These are phyloP conservation scores for Microtus obscurus DNA, from an alignment of 2,797 vertebrate genomes.

Conservation along the genomic window DNA sequence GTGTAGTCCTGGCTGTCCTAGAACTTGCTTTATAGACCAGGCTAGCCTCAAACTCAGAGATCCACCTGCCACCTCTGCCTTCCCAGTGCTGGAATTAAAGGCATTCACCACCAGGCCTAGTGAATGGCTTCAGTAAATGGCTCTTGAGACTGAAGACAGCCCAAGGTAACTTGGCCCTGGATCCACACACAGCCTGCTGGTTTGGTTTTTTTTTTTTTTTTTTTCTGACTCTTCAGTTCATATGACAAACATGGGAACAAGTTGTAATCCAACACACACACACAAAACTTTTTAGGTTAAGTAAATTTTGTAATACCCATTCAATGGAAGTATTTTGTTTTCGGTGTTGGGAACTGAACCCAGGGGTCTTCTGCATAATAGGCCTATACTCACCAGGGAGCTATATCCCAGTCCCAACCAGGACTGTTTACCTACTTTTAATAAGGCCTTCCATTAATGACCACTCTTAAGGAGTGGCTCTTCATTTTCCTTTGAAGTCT, in stretches of 20 bases:
- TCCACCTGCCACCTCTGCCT: too few relatives aligned
- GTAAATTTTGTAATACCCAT: not conserved
- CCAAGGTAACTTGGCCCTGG: not conserved
- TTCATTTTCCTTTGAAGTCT: slow-evolving; percentile 17
- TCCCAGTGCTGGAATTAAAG: too few relatives aligned
- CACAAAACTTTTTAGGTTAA: not conserved
- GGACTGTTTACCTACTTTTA: not conserved
- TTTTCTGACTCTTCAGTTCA: not conserved
- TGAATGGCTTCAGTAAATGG: too few relatives aligned
- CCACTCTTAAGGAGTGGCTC: not conserved
- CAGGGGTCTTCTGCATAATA: not conserved
- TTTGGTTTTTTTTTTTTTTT: not conserved
- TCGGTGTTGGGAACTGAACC: not conserved
- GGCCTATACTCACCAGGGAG: not conserved
- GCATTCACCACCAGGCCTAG: too few relatives aligned
- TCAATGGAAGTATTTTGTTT: not conserved
- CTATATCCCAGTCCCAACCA: not conserved
- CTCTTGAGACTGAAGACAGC: not conserved
- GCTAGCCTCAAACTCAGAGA: too few relatives aligned
- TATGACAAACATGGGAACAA: not conserved
- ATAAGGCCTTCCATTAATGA: slow-evolving; percentile 22
- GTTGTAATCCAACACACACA: not conserved
- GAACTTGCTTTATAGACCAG: too few relatives aligned
- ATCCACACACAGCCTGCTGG: not conserved
- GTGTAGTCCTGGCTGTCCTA: not conserved